These are phyloP conservation scores for Rhabdomys dilectus DNA, from an alignment of 2,113 vertebrate species.

Conservation along the genomic window DNA sequence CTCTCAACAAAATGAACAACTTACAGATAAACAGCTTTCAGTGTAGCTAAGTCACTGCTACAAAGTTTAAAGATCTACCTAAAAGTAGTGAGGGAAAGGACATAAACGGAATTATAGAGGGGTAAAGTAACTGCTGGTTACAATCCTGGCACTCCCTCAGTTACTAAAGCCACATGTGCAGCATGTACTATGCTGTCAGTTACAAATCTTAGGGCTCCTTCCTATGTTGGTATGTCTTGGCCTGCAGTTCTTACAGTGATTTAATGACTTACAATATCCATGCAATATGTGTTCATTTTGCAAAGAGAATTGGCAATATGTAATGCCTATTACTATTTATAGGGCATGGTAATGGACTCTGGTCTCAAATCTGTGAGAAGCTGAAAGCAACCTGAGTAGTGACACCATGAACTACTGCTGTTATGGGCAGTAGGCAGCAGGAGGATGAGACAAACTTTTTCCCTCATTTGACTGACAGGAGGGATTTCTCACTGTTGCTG, in stretches of 20 bases:
- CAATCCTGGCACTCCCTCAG: constrained; percentile 68
- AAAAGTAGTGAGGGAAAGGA: constrained; percentile 80
- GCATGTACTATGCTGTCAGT: constrained; percentile 44
- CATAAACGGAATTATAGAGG: constrained; percentile 80
- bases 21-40: constrained; percentile 87
- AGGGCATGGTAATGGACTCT: constrained; percentile 45
- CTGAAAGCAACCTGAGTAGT: constrained; percentile 32
- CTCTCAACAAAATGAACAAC: constrained; percentile 86
- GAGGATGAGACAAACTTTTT: not conserved
- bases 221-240: not conserved
- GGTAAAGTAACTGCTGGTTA: constrained; percentile 70
- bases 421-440: not conserved
- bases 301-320: not conserved
- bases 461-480: constrained; percentile 13
- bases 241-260: not conserved
- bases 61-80: constrained; percentile 87
- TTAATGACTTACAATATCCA: constrained; percentile 45
- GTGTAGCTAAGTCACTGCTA: constrained; percentile 85
- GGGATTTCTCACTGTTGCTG: constrained; percentile 13
- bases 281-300: constrained; percentile 32
- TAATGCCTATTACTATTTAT: constrained; percentile 44
- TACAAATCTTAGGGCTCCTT: constrained; percentile 52
- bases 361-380: not conserved
- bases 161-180: constrained; percentile 43
- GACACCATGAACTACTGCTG: constrained; percentile 48